Base-by-base conservation (phyloP, 1,140 invertebrate species). In the Pseudachorutes palmiensis region DNA sequence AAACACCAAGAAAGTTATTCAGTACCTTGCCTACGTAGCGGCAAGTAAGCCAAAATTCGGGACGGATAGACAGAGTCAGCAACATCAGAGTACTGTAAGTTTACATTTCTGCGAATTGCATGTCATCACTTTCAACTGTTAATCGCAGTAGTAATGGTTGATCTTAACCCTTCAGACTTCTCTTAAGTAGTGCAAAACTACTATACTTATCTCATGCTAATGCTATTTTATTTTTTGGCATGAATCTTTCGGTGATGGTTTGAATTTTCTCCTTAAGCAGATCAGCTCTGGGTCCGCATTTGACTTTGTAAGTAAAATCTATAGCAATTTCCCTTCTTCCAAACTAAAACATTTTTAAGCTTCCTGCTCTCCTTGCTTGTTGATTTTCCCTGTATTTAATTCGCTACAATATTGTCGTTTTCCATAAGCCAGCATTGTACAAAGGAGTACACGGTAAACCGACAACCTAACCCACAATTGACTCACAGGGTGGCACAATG, bases 1-100 rank as follows among this genome's bases (percentile, higher is more conserved):
- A 80, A 99, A 99, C 80, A 99, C 97, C 51, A 99, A 99, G 82
- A 99, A 99, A 86, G 97, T 99, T 33, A 99, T 99, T 77, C 97
- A 99, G 81, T 99, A 99, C 83, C 83, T 99, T 77, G 96, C 96
- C 1, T 97, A 94, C 81, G 95, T 98, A 41, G 96, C 95, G 72
- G 94, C 95, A 16, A 97, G 94, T 12, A 95, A 95, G 80, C 91
- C 91, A 61, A 92, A 93, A 80, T 61, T 41, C 12, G 61, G 61
- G 3, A 29, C 32, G 9, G 9, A 36, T 24, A 19, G 33, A 9
- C 22, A 48, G 33, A 45, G 22, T 28, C 36, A 64, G 14, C 41
- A 49, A 5, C 36, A 51, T 30, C 62, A 51, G 16, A 49, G 36
- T 28, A 16, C 36, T 14, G 36, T 64, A 55, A 64, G 62, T 51